Evolutionary conservation across 2,888 invertebrate genomes (phyloP).

Genomic region (Euclidia mi): DNA sequence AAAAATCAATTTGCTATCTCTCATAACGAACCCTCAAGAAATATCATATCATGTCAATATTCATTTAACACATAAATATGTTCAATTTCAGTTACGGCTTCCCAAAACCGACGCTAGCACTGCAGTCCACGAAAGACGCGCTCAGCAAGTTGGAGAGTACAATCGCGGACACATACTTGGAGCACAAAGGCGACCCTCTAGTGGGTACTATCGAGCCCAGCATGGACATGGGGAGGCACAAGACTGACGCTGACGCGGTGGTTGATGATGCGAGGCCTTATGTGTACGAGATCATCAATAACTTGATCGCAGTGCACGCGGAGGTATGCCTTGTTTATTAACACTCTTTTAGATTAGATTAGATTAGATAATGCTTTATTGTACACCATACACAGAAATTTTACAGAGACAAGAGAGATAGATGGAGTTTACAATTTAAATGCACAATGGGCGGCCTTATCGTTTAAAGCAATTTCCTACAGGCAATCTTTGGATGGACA

Average conservation of each 20-base stretch:
- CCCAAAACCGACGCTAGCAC: constrained; percentile 92
- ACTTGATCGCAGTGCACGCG: constrained; percentile 94
- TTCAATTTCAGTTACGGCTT: constrained; percentile 90
- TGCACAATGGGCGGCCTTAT: too few species aligned
- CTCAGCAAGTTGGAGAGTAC: constrained; percentile 90
- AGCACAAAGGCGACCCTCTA: constrained; percentile 97
- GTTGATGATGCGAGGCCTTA: constrained; percentile 96
- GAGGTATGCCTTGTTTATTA: constrained; percentile 85
- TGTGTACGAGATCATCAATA: constrained; percentile 96
- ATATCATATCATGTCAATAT: too few species aligned
- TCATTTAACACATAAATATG: background rate
- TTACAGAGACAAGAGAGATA: too few species aligned
- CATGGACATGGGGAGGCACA: constrained; percentile 97
- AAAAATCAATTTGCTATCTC: too few species aligned
- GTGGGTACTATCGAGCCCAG: constrained; percentile 99
- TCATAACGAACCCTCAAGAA: too few species aligned
- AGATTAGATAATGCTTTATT: too few species aligned
- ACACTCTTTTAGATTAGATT: constrained; percentile 36
- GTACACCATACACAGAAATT: too few species aligned
- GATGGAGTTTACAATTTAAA: too few species aligned
- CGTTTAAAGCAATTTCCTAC: too few species aligned
- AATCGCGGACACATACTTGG: constrained; percentile 95
- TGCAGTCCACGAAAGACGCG: constrained; percentile 92
- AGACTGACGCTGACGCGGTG: constrained; percentile 94
- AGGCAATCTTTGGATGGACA: too few species aligned